Conservation (phyloP, 2,888 invertebrate genomes). For the Lottia scabra region DNA sequence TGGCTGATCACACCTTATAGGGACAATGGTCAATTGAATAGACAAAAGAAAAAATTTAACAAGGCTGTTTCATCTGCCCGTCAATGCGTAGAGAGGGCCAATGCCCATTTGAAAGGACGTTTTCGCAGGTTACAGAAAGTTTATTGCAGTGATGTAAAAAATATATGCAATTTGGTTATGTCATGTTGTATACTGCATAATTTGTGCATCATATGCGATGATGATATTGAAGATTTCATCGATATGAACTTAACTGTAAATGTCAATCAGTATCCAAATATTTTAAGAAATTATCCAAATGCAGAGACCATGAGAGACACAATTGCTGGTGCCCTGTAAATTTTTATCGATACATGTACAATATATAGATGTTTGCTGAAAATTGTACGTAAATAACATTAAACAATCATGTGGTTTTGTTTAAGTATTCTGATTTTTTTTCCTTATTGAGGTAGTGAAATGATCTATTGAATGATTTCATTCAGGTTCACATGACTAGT, state of each 20-base stretch:
- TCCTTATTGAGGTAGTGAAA: no score
- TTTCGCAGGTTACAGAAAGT: conserved; percentile 16
- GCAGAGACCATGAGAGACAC: not conserved
- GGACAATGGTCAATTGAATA: conserved; percentile 11
- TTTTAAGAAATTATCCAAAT: not conserved
- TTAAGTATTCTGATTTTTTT: no score
- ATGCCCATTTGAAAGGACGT: conserved; percentile 16
- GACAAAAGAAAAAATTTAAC: conserved; percentile 5
- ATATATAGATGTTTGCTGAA: no score
- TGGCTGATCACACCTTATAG: conserved; percentile 13
- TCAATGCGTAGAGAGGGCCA: conserved; percentile 18
- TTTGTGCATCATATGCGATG: conserved; percentile 15
- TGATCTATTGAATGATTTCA: no score
- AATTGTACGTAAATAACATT: no score
- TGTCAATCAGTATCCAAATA: not conserved
- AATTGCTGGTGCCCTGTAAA: no score
- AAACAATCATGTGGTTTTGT: no score
- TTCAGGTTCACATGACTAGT: no score
- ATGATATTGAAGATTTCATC: conserved; percentile 18
- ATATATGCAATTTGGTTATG: conserved; percentile 13
- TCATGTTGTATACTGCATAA: conserved; percentile 16
- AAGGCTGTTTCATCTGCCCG: conserved; percentile 7
- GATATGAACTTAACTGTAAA: not conserved
- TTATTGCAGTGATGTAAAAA: not conserved
- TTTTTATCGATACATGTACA: no score